Evolutionary conservation across 2,888 invertebrate genomes (phyloP).

Genomic region (Archips crataeganus): DNA sequence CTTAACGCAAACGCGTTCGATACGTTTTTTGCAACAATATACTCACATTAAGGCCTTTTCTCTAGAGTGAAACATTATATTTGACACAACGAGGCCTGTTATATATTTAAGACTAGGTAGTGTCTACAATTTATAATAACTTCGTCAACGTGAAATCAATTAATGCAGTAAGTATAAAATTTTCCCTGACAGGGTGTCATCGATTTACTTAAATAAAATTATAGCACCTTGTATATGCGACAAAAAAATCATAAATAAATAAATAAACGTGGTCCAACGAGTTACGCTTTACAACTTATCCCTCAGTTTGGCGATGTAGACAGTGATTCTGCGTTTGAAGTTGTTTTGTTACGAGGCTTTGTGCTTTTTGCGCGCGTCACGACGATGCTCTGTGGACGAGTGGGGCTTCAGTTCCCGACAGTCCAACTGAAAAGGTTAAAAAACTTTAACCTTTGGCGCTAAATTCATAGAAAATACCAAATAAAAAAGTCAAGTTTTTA

Average conservation of each 20-base stretch:
- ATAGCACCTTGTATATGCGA: no score
- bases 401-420: conserved; percentile 90
- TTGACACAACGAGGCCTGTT: no score
- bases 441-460: not conserved
- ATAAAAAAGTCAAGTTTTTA: not conserved
- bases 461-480: not conserved
- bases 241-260: no score
- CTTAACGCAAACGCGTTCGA: no score
- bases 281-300: conserved; percentile 45
- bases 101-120: no score
- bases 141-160: not conserved
- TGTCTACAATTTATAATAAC: not conserved
- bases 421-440: conserved; percentile 82
- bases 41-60: no score
- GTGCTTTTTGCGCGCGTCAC: conserved; percentile 89
- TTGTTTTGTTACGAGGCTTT: conserved; percentile 87
- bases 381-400: conserved; percentile 79
- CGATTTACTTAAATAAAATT: no score
- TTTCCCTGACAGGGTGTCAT: no score
- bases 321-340: conserved; percentile 60
- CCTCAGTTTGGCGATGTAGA: conserved; percentile 54
- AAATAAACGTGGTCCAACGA: not conserved
- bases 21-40: no score
- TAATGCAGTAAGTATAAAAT: no score
- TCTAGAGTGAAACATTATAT: no score